Evolutionary conservation across 1,140 invertebrate genomes (phyloP).

Genomic region (Ostrea edulis): DNA sequence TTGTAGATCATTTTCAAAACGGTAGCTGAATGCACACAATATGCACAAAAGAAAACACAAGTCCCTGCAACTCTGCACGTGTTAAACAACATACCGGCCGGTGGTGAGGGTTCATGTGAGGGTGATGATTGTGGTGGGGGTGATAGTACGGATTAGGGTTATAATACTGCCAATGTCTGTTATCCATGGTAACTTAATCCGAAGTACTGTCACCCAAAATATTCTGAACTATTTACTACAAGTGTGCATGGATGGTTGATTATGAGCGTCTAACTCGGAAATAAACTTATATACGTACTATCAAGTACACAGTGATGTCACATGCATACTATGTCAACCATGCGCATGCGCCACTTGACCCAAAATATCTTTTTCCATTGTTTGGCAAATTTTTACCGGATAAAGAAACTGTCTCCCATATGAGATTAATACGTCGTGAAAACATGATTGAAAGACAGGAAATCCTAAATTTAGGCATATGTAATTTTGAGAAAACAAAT

Average conservation of each 20-base stretch:
- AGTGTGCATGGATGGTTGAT: constrained; percentile 36
- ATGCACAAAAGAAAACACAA: neutral
- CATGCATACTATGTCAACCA: neutral
- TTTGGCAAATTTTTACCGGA: constrained; percentile 29
- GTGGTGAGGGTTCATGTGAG: constrained; percentile 24
- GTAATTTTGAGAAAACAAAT: neutral
- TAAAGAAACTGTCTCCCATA: constrained; percentile 6
- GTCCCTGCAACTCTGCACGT: neutral
- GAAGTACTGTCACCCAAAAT: constrained; percentile 6
- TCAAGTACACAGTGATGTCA: constrained; percentile 27
- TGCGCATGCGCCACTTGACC: constrained; percentile 12
- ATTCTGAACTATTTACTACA: constrained; percentile 25
- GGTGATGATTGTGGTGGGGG: neutral
- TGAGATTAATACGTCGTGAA: neutral
- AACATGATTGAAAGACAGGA: neutral
- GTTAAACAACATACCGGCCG: constrained; percentile 26
- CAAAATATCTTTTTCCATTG: constrained; percentile 36
- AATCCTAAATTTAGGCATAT: neutral
- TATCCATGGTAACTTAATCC: constrained; percentile 36
- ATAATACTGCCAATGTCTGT: constrained; percentile 34
- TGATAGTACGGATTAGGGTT: constrained; percentile 38
- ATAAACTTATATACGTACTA: constrained; percentile 39
- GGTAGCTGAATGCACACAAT: neutral
- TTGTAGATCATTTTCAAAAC: neutral
- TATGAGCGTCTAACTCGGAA: constrained; percentile 16